A percentile compares a stretch with the other conserved stretches of the same genome.
Evolutionary conservation across 2,797 vertebrate genomes (phyloP).

Genomic region (Lacerta viridis): DNA sequence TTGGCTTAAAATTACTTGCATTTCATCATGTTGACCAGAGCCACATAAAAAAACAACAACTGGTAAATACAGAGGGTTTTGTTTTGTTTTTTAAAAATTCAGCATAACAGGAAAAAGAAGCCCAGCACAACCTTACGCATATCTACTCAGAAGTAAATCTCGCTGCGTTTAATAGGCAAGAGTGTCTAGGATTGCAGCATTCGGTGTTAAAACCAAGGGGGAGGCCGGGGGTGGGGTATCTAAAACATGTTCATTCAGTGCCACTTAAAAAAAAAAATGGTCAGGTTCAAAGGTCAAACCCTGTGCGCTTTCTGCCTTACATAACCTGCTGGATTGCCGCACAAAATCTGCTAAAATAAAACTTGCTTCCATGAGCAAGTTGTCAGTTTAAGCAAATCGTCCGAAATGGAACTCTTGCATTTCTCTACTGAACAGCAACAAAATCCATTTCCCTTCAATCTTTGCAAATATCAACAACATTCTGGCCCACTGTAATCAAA

Average conservation of each 20-base stretch:
- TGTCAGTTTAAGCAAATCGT: not conserved
- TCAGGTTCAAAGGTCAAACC: conserved; percentile 77
- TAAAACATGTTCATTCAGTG: conserved; percentile 74
- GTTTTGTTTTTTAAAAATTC: not conserved
- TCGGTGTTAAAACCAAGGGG: conserved; percentile 32
- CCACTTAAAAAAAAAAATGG: conserved; percentile 75
- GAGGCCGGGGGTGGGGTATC: conserved; percentile 52
- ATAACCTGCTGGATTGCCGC: conserved; percentile 50
- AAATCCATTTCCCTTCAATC: conserved; percentile 35
- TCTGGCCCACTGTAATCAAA: conserved; percentile 90
- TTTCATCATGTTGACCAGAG: conserved; percentile 62
- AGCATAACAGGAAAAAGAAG: conserved; percentile 3
- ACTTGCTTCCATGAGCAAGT: not conserved
- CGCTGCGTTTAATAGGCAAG: not conserved
- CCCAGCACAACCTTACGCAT: not conserved
- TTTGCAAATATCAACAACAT: conserved; percentile 82
- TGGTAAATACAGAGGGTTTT: not conserved
- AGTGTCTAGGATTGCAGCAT: not conserved
- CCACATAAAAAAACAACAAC: conserved; percentile 57
- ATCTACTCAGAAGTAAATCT: not conserved
- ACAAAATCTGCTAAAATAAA: conserved; percentile 31
- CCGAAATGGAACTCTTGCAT: conserved; percentile 10
- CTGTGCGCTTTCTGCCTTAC: conserved; percentile 71
- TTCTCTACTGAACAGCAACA: conserved; percentile 11
- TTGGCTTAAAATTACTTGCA: conserved; percentile 57